Conservation (phyloP, 2,113 vertebrate species). For the Electrona antarctica region DNA sequence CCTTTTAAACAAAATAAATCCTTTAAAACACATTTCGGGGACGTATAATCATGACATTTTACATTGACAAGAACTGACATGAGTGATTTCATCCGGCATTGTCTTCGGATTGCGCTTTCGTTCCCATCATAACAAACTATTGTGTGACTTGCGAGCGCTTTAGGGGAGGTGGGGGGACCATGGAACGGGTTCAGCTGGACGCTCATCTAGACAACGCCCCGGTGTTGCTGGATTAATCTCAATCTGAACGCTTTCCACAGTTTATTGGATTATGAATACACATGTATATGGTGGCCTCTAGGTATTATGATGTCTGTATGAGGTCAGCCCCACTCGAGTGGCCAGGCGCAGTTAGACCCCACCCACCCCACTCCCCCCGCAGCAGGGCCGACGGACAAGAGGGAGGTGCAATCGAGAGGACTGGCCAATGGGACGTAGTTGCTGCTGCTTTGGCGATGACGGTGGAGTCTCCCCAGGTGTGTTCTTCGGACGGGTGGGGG, state of each 20-base stretch:
- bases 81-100: constrained; percentile 6
- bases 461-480: constrained; percentile 45
- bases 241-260: constrained; percentile 66
- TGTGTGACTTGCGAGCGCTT: constrained; percentile 11
- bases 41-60: not conserved
- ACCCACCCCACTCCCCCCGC: not conserved
- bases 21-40: constrained; percentile 24
- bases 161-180: constrained; percentile 4
- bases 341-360: constrained; percentile 13
- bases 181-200: constrained; percentile 63
- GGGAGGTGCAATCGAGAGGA: constrained; percentile 62
- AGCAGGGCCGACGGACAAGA: constrained; percentile 40
- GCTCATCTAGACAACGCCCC: constrained; percentile 27
- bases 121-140: not conserved
- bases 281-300: constrained; percentile 52
- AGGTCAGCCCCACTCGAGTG: constrained; percentile 26
- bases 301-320: constrained; percentile 6
- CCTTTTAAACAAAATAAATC: constrained; percentile 8
- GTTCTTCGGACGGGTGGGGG: constrained; percentile 44
- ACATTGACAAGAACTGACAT: constrained; percentile 1
- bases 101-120: constrained; percentile 23
- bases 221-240: constrained; percentile 39
- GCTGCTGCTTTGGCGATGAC: constrained; percentile 31
- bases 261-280: constrained; percentile 54
- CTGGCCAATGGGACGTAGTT: constrained; percentile 46